Evolutionary conservation across 2,113 vertebrate species (phyloP).

Genomic region (Pithys albifrons): DNA sequence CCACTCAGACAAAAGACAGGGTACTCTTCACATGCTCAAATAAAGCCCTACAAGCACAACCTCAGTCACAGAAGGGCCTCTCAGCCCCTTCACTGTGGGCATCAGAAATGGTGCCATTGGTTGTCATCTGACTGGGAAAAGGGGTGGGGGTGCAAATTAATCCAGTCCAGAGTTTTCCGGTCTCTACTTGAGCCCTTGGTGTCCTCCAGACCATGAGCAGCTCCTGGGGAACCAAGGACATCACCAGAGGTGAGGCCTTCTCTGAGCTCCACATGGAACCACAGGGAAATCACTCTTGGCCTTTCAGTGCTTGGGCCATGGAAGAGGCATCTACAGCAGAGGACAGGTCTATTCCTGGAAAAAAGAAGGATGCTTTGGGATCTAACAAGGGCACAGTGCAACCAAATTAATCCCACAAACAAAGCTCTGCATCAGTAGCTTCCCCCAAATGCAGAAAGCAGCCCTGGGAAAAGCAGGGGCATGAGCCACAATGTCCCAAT

Average conservation of each 20-base stretch:
- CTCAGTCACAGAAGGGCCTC: neutral
- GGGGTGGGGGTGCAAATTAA: neutral
- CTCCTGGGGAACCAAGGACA: neutral
- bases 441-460: neutral
- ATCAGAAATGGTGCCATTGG: neutral
- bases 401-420: neutral
- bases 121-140: neutral
- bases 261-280: neutral
- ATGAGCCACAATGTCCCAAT: accelerated
- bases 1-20: neutral
- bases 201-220: neutral
- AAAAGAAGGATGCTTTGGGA: neutral
- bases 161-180: neutral
- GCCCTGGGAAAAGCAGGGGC: neutral
- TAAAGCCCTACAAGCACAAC: neutral
- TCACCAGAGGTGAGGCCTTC: neutral
- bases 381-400: neutral
- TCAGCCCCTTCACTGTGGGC: neutral
- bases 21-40: accelerated
- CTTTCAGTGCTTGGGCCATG: neutral
- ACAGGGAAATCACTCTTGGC: neutral
- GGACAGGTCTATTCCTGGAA: neutral
- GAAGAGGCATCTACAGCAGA: neutral
- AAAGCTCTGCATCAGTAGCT: neutral
- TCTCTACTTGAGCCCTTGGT: neutral